phyloP scores from a whole-genome alignment of 1,140 invertebrate genomes.

The Dendroctonus ponderosae region DNA sequence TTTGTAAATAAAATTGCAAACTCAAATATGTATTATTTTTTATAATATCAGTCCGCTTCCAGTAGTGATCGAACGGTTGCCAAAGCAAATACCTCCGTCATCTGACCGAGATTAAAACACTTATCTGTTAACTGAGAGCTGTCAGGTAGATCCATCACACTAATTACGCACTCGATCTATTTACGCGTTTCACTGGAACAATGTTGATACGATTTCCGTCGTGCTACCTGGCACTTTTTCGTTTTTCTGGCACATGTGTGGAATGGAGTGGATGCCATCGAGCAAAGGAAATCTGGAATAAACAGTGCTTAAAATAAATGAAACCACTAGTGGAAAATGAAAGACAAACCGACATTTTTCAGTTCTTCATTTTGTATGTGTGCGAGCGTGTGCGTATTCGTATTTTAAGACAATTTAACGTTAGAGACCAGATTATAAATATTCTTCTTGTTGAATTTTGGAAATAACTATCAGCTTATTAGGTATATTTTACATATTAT shows the following conservation, averaged over 20 bases:
- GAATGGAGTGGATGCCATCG: neutral
- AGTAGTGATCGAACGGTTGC: constrained; percentile 5
- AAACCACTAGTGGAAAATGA: too few relatives aligned
- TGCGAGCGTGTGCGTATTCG: too few relatives aligned
- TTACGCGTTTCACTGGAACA: constrained; percentile 19
- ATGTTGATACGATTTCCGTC: constrained; percentile 27
- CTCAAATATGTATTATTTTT: neutral
- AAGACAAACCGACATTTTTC: too few relatives aligned
- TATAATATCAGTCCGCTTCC: neutral
- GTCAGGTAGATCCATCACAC: constrained; percentile 31
- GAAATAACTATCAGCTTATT: too few relatives aligned
- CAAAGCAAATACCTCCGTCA: constrained; percentile 30
- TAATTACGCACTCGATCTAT: constrained; percentile 31
- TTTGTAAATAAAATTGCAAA: too few relatives aligned
- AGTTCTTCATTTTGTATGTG: too few relatives aligned
- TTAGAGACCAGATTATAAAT: too few relatives aligned
- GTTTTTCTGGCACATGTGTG: constrained; percentile 14
- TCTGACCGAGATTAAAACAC: constrained; percentile 17
- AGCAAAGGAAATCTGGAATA: too few relatives aligned
- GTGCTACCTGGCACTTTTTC: constrained; percentile 18
- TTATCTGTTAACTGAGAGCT: constrained; percentile 29
- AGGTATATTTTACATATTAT: too few relatives aligned
- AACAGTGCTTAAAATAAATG: too few relatives aligned
- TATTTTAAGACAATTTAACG: too few relatives aligned
- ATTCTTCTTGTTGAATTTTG: too few relatives aligned